Conservation (phyloP, 1,140 invertebrate species). For the Paraescarpia echinospica region DNA sequence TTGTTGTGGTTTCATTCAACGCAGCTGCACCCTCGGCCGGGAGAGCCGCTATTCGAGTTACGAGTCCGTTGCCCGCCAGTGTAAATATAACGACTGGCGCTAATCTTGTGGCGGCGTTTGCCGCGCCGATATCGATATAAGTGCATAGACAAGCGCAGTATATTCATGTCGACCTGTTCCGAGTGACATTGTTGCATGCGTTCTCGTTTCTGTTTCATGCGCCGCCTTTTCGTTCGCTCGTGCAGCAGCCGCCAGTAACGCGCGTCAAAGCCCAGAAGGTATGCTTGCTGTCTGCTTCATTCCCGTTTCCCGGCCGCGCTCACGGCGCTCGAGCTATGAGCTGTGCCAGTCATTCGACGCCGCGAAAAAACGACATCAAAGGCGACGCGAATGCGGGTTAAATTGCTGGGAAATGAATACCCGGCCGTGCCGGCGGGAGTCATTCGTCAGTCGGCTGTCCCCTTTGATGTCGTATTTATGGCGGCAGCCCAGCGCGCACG, state of each 20-base stretch:
- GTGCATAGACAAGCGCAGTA: not conserved
- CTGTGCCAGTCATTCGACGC: not conserved
- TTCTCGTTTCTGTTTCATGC: not conserved
- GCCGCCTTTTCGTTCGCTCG: not conserved
- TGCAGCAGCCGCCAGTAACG: not conserved
- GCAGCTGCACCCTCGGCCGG: not conserved
- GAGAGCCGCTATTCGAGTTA: not conserved
- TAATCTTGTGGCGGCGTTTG: not conserved
- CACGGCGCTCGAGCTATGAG: not conserved
- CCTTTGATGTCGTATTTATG: constrained; percentile 5
- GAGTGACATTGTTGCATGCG: not conserved
- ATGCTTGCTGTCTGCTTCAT: not conserved
- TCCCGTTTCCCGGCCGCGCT: not conserved
- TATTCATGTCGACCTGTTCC: not conserved
- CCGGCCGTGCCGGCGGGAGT: not conserved
- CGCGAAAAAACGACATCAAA: constrained; percentile 5
- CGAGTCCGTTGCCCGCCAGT: not conserved
- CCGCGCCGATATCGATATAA: not conserved
- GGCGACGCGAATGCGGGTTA: not conserved
- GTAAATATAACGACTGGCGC: not conserved
- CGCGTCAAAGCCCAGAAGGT: not conserved
- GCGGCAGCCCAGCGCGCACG: not conserved
- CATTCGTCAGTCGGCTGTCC: not conserved
- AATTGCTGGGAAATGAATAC: constrained; percentile 5
- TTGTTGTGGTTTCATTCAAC: not conserved